Evolutionary conservation across 2,113 vertebrate species (phyloP).

Genomic region (Plestiodon gilberti): DNA sequence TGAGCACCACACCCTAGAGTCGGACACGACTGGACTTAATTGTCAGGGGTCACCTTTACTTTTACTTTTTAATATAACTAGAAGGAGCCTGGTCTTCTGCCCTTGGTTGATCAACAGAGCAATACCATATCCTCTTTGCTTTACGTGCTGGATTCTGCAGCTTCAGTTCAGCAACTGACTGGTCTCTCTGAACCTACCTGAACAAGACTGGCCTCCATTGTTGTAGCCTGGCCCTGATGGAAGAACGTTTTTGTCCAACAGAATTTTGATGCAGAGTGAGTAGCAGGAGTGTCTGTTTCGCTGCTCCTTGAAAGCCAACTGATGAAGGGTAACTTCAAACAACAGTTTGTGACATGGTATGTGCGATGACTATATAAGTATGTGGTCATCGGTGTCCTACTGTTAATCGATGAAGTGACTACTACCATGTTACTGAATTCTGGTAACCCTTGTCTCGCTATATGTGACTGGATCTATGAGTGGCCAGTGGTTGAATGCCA

Average conservation of each 20-base stretch:
- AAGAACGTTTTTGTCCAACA: neutral
- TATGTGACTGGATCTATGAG: neutral
- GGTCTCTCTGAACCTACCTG: neutral
- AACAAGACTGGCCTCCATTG: neutral
- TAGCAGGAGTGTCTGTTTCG: neutral
- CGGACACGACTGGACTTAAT: too few species aligned
- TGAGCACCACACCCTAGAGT: too few species aligned
- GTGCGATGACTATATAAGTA: neutral
- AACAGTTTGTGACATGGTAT: neutral
- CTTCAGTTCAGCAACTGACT: neutral
- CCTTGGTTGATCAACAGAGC: neutral
- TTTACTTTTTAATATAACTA: neutral
- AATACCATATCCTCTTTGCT: neutral
- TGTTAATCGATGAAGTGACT: neutral
- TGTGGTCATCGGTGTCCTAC: neutral
- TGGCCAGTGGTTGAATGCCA: neutral
- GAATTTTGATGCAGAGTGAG: neutral
- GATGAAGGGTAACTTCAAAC: neutral
- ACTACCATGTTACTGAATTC: neutral
- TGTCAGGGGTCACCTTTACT: too few species aligned
- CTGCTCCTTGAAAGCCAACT: neutral
- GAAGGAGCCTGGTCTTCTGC: too few species aligned
- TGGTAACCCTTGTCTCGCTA: neutral
- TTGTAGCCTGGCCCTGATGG: neutral
- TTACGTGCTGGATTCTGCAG: neutral